Conservation (phyloP, 2,888 invertebrate genomes). For the Lasioglossum morio region DNA sequence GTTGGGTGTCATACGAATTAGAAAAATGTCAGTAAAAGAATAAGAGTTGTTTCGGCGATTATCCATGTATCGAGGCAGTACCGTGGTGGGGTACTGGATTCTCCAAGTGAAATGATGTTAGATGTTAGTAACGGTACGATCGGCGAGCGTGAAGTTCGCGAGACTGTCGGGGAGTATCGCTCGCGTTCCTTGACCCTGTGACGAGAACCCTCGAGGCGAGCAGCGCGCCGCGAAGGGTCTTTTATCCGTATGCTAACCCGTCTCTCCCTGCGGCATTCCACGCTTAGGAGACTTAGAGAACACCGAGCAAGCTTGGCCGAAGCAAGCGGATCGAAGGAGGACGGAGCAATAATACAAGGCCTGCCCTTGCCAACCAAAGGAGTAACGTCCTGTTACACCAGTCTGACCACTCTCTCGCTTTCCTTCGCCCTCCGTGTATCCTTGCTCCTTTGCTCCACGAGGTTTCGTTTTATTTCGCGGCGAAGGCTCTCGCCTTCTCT, state of each 20-base stretch:
- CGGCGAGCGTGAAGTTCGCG: conserved; percentile 53
- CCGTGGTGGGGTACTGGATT: background rate
- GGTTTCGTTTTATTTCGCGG: conserved; percentile 48
- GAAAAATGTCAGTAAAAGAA: too few relatives aligned
- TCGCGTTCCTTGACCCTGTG: conserved; percentile 66
- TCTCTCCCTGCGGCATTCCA: conserved; percentile 45
- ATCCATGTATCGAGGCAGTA: background rate
- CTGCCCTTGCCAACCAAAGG: conserved; percentile 66
- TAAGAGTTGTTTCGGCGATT: too few relatives aligned
- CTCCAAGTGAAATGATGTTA: background rate
- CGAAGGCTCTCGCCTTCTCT: conserved; percentile 15
- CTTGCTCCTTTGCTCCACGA: conserved; percentile 43
- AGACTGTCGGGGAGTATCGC: conserved; percentile 50
- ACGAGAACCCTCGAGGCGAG: conserved; percentile 46
- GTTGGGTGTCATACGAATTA: too few relatives aligned
- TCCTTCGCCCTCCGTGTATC: conserved; percentile 56
- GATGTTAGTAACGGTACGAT: conserved; percentile 59
- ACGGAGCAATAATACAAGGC: conserved; percentile 56
- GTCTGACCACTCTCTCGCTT: conserved; percentile 73
- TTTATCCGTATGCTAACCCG: conserved; percentile 58
- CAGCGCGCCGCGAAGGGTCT: conserved; percentile 46
- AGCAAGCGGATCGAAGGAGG: conserved; percentile 46
- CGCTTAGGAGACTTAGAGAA: conserved; percentile 51
- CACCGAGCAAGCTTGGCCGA: conserved; percentile 7
- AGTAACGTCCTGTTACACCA: conserved; percentile 81